Percentiles rank a stretch among this genome's conserved stretches.
Evolutionary conservation across 64 coral and sea anemone genomes (phyloP).

Genomic region (Porites lutea): DNA sequence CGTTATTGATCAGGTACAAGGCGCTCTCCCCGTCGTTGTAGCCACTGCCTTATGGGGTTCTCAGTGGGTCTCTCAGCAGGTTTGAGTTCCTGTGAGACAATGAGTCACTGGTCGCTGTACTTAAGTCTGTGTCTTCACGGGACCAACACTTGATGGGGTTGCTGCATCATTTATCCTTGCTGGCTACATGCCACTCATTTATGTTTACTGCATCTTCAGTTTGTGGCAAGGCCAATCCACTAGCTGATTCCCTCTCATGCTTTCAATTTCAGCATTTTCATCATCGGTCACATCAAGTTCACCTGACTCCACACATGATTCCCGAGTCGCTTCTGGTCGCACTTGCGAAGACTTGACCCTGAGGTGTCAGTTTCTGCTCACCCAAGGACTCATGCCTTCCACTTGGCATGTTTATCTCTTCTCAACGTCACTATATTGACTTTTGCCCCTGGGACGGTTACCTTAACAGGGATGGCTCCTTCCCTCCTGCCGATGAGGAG

Average conservation of each 20-base stretch:
- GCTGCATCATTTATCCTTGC: not conserved
- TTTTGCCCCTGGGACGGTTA: not conserved
- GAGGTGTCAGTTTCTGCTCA: not conserved
- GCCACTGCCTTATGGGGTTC: not conserved
- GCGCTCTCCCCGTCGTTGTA: constrained; percentile 7
- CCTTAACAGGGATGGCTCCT: not conserved
- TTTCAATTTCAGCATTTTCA: not conserved
- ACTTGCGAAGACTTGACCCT: not conserved
- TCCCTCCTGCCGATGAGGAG: not conserved
- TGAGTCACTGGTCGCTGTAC: constrained; percentile 17
- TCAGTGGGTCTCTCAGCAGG: not conserved
- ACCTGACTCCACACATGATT: not conserved
- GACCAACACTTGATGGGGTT: not conserved
- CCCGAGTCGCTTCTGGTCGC: not conserved
- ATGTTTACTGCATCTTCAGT: not conserved
- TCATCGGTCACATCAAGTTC: not conserved
- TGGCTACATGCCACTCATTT: not conserved
- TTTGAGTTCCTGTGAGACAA: constrained; percentile 23
- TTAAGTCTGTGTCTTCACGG: constrained; percentile 2
- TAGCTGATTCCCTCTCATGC: not conserved
- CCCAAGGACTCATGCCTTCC: constrained; percentile 4
- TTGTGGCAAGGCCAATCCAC: not conserved
- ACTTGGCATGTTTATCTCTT: not conserved
- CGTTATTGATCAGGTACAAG: constrained; percentile 25
- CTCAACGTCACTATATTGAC: not conserved